A percentile compares a stretch with the other conserved stretches of the same genome.
phyloP scores from a whole-genome alignment of 2,797 vertebrate genomes.

The Salarias fasciatus region DNA sequence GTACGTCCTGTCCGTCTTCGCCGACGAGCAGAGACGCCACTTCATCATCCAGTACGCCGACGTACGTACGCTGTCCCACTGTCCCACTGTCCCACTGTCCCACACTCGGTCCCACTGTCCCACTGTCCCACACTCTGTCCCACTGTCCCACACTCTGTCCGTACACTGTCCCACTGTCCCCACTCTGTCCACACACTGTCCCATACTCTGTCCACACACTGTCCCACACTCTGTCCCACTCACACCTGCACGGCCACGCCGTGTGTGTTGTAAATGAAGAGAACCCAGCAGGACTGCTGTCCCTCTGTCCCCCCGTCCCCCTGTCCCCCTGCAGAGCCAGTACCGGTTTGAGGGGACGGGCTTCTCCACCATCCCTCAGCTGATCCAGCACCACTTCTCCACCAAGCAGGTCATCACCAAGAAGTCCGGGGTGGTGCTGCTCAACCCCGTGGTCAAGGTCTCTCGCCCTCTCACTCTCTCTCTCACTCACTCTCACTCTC shows the following conservation, averaged over 20 bases:
- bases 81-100: slow-evolving; percentile 27
- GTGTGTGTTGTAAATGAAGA: too few relatives aligned
- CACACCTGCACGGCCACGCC: too few relatives aligned
- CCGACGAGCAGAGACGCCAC: slow-evolving; percentile 93
- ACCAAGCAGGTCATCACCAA: slow-evolving; percentile 98
- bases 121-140: slow-evolving; percentile 34
- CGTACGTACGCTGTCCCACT: slow-evolving; percentile 79
- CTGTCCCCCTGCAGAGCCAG: slow-evolving; percentile 82
- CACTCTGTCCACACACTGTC: slow-evolving; percentile 40
- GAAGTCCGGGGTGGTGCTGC: slow-evolving; percentile 94
- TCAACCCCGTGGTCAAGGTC: slow-evolving; percentile 94
- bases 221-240: too few relatives aligned
- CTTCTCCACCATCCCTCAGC: slow-evolving; percentile 94
- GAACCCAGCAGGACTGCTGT: too few relatives aligned
- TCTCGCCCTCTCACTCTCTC: too few relatives aligned
- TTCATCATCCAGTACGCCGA: slow-evolving; percentile 98
- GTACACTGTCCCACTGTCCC: neutral
- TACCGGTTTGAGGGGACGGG: slow-evolving; percentile 97
- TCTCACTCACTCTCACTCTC: too few relatives aligned
- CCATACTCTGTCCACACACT: too few relatives aligned
- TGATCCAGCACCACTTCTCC: slow-evolving; percentile 95
- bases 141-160: too few relatives aligned
- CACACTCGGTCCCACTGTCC: neutral
- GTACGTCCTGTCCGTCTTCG: slow-evolving; percentile 98
- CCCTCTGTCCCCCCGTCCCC: slow-evolving; percentile 18